These are phyloP conservation scores for Argya squamiceps DNA, from an alignment of 2,797 vertebrate genomes.

Conservation along the genomic window DNA sequence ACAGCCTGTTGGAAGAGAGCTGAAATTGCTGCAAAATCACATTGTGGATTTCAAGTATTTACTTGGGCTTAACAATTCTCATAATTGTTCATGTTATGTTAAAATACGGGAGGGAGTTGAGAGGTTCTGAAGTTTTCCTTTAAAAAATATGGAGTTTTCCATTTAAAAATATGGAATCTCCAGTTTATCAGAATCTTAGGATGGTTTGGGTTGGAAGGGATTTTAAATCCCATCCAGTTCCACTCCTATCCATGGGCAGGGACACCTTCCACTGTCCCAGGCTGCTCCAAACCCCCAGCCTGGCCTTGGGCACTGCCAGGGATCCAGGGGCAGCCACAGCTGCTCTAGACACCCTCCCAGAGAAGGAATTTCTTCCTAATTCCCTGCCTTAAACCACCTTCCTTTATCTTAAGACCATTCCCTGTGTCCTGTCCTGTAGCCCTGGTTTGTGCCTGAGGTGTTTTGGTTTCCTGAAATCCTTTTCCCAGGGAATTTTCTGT, in stretches of 20 bases:
- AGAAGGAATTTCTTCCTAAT: accelerated
- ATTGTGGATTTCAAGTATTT: neutral
- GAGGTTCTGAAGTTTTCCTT: neutral
- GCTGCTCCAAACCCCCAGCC: neutral
- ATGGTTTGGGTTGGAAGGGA: neutral
- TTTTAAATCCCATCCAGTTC: neutral
- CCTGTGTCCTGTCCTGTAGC: neutral
- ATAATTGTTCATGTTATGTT: neutral
- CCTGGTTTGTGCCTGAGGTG: too few species aligned
- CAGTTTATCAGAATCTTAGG: neutral
- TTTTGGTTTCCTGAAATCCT: too few species aligned
- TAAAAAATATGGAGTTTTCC: neutral
- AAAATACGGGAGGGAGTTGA: neutral
- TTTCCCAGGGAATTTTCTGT: too few species aligned
- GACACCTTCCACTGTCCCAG: neutral
- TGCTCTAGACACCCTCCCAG: neutral
- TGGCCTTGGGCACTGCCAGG: neutral
- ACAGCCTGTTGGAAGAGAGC: neutral
- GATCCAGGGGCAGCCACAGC: neutral
- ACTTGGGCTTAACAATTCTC: neutral
- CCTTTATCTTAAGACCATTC: neutral
- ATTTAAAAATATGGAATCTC: neutral
- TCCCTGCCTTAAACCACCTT: accelerated
- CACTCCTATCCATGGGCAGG: neutral
- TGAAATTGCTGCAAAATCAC: neutral